Evolutionary conservation across 2,797 vertebrate species (phyloP).

Genomic region (Podargus strigoides): DNA sequence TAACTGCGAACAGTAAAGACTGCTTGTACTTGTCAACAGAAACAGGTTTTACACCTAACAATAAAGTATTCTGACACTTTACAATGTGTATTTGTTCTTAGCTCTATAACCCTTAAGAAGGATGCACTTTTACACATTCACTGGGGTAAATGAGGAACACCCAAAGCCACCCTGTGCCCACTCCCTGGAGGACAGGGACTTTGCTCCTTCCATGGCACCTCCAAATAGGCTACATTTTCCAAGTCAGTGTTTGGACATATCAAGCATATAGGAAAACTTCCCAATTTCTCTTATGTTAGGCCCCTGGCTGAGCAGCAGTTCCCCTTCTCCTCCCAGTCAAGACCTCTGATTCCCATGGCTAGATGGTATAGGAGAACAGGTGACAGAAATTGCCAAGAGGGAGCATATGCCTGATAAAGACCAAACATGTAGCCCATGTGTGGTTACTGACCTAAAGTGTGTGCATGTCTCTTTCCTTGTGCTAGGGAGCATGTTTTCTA

Average conservation of each 20-base stretch:
- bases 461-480: neutral
- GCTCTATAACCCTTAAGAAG: neutral
- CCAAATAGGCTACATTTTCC: neutral
- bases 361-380: neutral
- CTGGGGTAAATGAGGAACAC: neutral
- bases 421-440: neutral
- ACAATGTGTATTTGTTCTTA: neutral
- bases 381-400: neutral
- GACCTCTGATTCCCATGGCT: neutral
- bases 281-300: neutral
- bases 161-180: neutral
- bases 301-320: neutral
- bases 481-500: neutral
- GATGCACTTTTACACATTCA: neutral
- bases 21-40: slow-evolving; percentile 2
- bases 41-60: neutral
- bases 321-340: neutral
- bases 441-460: neutral
- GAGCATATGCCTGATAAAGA: neutral
- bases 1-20: slow-evolving; percentile 1
- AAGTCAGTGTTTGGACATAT: neutral
- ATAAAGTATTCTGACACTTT: neutral
- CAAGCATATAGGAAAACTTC: neutral
- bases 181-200: neutral
- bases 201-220: neutral